Conservation (phyloP, 1,140 invertebrate genomes). For the Planococcus citri region DNA sequence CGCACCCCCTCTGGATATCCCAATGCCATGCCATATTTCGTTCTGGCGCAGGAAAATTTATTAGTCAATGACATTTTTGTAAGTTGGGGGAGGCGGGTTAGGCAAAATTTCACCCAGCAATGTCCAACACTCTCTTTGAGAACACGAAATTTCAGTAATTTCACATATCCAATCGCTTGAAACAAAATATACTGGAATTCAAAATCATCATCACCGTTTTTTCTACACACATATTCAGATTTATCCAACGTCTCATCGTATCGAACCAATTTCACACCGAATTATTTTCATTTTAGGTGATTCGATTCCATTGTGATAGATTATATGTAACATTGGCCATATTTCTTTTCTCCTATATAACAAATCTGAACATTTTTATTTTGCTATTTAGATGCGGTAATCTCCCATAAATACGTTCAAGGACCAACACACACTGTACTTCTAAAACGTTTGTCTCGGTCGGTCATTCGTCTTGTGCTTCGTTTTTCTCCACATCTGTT, state of each 20-base stretch:
- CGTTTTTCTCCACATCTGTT: neutral
- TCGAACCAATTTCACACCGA: neutral
- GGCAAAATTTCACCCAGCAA: no score
- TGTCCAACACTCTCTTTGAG: no score
- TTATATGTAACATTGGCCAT: neutral
- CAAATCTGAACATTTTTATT: neutral
- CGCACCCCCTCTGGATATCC: no score
- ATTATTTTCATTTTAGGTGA: neutral
- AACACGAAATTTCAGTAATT: no score
- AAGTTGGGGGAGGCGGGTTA: no score
- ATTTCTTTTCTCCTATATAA: neutral
- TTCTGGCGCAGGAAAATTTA: no score
- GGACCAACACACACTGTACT: conserved; percentile 5
- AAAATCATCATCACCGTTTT: neutral
- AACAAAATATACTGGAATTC: no score
- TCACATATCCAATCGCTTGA: no score
- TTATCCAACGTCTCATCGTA: neutral
- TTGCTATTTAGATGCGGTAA: conserved; percentile 13
- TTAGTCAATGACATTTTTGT: no score
- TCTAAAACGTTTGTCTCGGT: conserved; percentile 14
- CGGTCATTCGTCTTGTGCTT: conserved; percentile 2
- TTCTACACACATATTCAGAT: neutral
- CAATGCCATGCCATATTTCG: no score
- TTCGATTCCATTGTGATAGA: neutral
- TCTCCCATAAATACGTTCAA: conserved; percentile 11